Evolutionary conservation across 2,888 invertebrate genomes (phyloP), one percentile per base, ranked within the genome.

Genomic region (Lymantria dispar): DNA sequence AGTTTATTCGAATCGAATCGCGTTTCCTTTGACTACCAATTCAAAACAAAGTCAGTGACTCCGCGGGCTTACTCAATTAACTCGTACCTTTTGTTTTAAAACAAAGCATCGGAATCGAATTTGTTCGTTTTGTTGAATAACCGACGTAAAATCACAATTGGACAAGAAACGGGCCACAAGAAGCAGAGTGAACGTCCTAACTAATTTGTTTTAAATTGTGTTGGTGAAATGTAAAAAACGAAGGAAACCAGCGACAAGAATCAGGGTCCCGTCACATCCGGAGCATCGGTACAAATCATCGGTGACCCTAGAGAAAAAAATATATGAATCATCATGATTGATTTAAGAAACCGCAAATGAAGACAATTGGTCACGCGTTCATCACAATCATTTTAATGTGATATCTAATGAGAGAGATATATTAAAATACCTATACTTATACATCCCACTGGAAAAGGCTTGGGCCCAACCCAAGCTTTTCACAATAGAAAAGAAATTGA

Each of bases 141-240:
- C 59, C 59, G 54, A 54, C 46, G 52, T 50, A 50, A 54, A 68
- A 64, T 70, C 58, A 67, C 61, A 66, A 13, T 52, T 42, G 45
- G 37, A 56, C 60, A 65, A 59, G 58, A 63, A 67, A 61, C 55
- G 50, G 55, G 48, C 42, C 12, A 56, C 70, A 76, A 77, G 76
- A 77, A 75, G 63, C 66, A 60, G 73, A 76, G 77, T 78, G 74
- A 80, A 77, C 70, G 78, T 72, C 74, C 77, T 71, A 67, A 60
- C 70, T 75, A 80, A 84, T 85, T 84, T 84, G 79, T 83, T 83
- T 84, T 78, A 77, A 83, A 83, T 81, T 79, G 83, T 78, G 76
- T 75, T 76, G 38, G 63, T 60, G 59, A 68, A 72, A 73, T 70
- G 63, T 73, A 73, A 77, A 76, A 42, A 78, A 73, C 61, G 63